These are phyloP conservation scores for Nibea albiflora DNA, from an alignment of 2,113 vertebrate genomes.

Conservation along the genomic window DNA sequence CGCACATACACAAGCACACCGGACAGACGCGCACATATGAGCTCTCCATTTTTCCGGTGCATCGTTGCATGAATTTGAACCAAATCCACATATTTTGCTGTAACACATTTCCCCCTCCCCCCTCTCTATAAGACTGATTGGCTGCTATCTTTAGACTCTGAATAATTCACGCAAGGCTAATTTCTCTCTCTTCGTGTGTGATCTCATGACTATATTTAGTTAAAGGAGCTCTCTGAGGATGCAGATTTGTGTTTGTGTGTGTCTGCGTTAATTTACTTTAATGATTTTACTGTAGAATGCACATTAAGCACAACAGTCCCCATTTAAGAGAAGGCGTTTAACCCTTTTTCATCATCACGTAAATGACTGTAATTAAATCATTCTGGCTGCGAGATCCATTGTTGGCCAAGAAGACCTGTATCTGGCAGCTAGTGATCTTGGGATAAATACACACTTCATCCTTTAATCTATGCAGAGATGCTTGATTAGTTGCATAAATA, in stretches of 20 bases:
- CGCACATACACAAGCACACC: conserved; percentile 36
- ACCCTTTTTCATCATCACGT: conserved; percentile 56
- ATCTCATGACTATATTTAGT: conserved; percentile 78
- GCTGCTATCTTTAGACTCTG: conserved; percentile 82
- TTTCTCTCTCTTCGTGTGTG: conserved; percentile 66
- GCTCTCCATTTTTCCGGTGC: conserved; percentile 60
- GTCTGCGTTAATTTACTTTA: conserved; percentile 50
- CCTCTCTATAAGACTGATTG: conserved; percentile 63
- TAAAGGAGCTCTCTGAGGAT: conserved; percentile 49
- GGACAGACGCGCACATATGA: conserved; percentile 47
- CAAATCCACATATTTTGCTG: conserved; percentile 68
- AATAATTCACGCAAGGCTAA: conserved; percentile 83
- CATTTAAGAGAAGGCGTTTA: conserved; percentile 48
- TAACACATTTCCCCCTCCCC: conserved; percentile 16
- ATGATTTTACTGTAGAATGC: conserved; percentile 40
- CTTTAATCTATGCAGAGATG: conserved; percentile 60
- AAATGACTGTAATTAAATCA: conserved; percentile 70
- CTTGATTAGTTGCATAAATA: conserved; percentile 65
- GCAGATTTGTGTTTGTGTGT: conserved; percentile 60
- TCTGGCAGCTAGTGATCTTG: conserved; percentile 63
- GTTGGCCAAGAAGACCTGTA: conserved; percentile 58
- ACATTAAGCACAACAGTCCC: conserved; percentile 37
- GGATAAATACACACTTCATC: conserved; percentile 61
- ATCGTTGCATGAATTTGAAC: conserved; percentile 74
- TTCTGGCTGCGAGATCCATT: conserved; percentile 50